phyloP scores from a whole-genome alignment of 1,140 invertebrate genomes.

The Papilio helenus region DNA sequence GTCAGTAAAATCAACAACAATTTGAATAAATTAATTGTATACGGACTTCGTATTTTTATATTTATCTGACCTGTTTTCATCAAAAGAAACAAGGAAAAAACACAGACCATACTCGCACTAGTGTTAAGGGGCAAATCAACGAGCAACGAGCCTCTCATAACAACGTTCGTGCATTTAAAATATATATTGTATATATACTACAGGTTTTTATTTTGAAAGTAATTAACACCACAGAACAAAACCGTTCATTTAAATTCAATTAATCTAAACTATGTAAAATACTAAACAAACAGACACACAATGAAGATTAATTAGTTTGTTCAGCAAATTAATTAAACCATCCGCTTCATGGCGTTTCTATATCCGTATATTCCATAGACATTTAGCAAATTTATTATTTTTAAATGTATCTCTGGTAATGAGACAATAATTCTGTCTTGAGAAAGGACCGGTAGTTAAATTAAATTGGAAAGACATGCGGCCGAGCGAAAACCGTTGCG shows the following conservation, averaged over 20 bases:
- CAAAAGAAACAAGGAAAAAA: too few species aligned
- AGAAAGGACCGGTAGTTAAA: not conserved
- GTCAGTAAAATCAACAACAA: too few species aligned
- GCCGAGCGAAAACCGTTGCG: conserved; percentile 4
- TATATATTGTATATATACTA: too few species aligned
- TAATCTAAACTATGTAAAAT: not conserved
- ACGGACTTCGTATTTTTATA: too few species aligned
- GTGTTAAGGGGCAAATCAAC: too few species aligned
- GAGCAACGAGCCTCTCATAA: too few species aligned
- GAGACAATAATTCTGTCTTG: conserved; percentile 6
- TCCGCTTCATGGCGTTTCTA: not conserved
- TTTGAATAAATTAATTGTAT: too few species aligned
- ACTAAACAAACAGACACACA: not conserved
- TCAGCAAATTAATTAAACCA: not conserved
- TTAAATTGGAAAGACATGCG: conserved; percentile 8
- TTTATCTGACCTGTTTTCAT: too few species aligned
- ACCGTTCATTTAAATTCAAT: not conserved
- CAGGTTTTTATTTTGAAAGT: not conserved
- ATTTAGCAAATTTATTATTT: not conserved
- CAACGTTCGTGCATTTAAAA: too few species aligned
- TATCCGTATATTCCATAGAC: not conserved
- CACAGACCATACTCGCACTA: too few species aligned
- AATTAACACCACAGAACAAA: not conserved
- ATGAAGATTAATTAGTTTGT: conserved; percentile 21
- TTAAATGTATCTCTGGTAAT: not conserved